Base-by-base conservation (phyloP, 1,140 invertebrate genomes). In the Drosophila ercepeae region DNA sequence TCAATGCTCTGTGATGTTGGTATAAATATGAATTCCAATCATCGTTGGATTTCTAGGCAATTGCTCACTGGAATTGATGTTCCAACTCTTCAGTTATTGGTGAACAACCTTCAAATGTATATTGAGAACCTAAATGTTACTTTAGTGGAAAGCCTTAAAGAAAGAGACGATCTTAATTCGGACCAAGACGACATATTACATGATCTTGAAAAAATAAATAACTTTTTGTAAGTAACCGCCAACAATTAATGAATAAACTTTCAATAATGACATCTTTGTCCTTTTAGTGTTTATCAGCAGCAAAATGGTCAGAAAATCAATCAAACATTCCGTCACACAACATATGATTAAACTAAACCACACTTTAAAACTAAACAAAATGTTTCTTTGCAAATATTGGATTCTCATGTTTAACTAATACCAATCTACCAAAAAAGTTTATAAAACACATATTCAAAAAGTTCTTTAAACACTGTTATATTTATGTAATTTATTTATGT, bases 31-130 rank as follows among this genome's bases (percentile, higher is more conserved):
- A 23, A 71, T 32, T 61, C 48, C 19, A 52, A 72, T 34, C 68
- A 72, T 61, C 69, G 68, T 1, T 72, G 69, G 69, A 71, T 72
- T 11, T 72, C 69, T 14, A 71, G 69, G 7, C 69, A 72, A 42
- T 53, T 72, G 21, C 69, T 72, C 27, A 72, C 69, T 29, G 69
- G 69, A 48, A 71, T 60, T n/a, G 49, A 53, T 21, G 42, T 49
- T 25, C 34, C 25, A 29, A 25, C 18, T 42, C 49, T 72, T 8
- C 55, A 72, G 21, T 27, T 72, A 21, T 53, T 72, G 34, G 68
- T 72, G 9, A 50, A 72, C 39, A 61, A 45, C 27, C 34, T 72
- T 11, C 67, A 72, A 14, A 13, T 32, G 11, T 53, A 52, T 21
- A 61, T 72, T 19, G 29, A 72, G 27, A 42, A 52, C 7, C 23